A percentile compares a stretch with the other conserved stretches of the same genome.
Conservation (phyloP, 2,888 invertebrate species). For the Lysandra coridon region DNA sequence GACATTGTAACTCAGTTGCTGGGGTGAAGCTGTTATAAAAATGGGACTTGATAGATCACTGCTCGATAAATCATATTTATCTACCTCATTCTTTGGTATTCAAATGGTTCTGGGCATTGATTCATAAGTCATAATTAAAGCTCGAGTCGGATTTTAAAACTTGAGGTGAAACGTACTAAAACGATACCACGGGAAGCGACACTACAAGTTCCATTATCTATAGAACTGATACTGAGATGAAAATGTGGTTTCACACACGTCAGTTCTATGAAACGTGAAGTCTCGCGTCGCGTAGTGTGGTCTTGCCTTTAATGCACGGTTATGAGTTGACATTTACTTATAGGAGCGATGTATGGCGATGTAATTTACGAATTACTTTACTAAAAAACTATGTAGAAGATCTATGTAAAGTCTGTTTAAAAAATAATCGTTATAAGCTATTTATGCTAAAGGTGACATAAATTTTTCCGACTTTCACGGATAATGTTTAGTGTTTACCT, state of each 20-base stretch:
- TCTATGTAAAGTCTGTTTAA: background rate
- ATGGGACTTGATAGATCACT: background rate
- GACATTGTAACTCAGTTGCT: conserved; percentile 9
- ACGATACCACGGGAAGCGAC: too few species aligned
- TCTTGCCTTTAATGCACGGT: too few species aligned
- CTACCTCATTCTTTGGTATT: background rate
- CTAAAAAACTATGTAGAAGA: background rate
- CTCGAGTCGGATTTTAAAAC: too few species aligned
- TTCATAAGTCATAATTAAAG: too few species aligned
- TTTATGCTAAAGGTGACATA: background rate
- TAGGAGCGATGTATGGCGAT: background rate
- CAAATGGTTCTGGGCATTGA: background rate
- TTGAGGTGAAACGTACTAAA: too few species aligned
- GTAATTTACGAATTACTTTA: background rate
- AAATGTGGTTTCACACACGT: too few species aligned
- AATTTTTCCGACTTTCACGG: background rate
- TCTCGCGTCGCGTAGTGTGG: too few species aligned
- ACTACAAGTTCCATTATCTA: too few species aligned
- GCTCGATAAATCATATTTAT: background rate
- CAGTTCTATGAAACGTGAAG: too few species aligned
- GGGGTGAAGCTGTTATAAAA: background rate
- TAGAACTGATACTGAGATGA: too few species aligned
- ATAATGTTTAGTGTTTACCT: conserved; percentile 2
- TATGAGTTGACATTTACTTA: background rate
- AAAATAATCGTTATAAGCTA: background rate